A percentile compares a stretch with the other conserved stretches of the same genome.
Evolutionary conservation across 2,888 invertebrate genomes (phyloP).

Genomic region (Cephus pygmeus): DNA sequence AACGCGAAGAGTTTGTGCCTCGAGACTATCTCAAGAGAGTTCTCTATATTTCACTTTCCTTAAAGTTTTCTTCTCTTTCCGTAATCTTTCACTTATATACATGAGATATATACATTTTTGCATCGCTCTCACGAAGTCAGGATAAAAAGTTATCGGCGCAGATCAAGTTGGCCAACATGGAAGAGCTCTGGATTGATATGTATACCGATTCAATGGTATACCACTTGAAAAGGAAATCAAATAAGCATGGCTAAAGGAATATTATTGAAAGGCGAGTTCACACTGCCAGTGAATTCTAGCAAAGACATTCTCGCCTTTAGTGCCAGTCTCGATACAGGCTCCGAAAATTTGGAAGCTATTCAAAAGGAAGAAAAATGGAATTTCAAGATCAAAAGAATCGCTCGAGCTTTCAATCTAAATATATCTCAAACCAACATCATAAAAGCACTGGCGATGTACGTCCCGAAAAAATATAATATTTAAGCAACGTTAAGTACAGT

Average conservation of each 20-base stretch:
- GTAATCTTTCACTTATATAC: neutral
- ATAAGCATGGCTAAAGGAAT: neutral
- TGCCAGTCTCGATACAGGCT: neutral
- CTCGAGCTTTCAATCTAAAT: too few relatives aligned
- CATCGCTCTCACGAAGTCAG: neutral
- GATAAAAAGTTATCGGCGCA: neutral
- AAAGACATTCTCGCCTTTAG: neutral
- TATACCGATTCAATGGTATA: too few relatives aligned
- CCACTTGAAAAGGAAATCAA: neutral
- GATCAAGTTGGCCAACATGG: neutral
- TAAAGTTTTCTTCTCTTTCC: neutral
- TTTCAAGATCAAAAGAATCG: too few relatives aligned
- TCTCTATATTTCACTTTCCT: neutral
- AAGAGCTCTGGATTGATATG: neutral
- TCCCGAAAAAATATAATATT: too few relatives aligned
- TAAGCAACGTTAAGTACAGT: too few relatives aligned
- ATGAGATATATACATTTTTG: neutral
- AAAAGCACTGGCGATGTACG: too few relatives aligned
- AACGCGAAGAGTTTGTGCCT: neutral
- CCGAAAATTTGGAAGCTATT: neutral
- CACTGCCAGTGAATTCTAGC: neutral
- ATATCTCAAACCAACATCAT: too few relatives aligned
- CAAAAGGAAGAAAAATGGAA: neutral
- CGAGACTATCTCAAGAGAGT: too few relatives aligned
- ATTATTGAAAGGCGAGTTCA: neutral